phyloP scores from a whole-genome alignment of 2,888 invertebrate genomes.

The Thecocarcelia acutangulata region DNA sequence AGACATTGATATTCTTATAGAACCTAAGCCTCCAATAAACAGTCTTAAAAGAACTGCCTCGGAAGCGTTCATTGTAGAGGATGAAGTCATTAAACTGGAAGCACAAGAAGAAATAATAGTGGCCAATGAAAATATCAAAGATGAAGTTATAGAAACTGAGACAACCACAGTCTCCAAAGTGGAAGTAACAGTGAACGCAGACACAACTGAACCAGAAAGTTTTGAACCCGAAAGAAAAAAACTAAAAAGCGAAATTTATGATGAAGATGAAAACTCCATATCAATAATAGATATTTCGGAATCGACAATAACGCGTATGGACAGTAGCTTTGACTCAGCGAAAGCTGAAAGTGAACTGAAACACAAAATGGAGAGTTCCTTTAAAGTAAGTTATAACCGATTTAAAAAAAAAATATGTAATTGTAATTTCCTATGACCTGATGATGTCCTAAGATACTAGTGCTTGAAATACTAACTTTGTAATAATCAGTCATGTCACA shows the following conservation, averaged over 20 bases:
- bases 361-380: slow-evolving; percentile 82
- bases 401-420: neutral
- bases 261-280: slow-evolving; percentile 87
- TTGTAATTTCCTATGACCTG: too few species aligned
- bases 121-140: slow-evolving; percentile 73
- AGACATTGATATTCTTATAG: slow-evolving; percentile 50
- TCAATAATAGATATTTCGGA: slow-evolving; percentile 85
- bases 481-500: too few species aligned
- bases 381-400: slow-evolving; percentile 81
- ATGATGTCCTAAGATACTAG: too few species aligned
- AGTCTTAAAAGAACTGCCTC: slow-evolving; percentile 76
- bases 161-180: slow-evolving; percentile 46
- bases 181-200: slow-evolving; percentile 27
- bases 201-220: slow-evolving; percentile 66
- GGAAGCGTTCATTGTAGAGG: slow-evolving; percentile 78
- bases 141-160: slow-evolving; percentile 74
- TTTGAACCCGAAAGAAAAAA: slow-evolving; percentile 75
- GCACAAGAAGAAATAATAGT: slow-evolving; percentile 75
- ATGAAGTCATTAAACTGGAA: slow-evolving; percentile 81
- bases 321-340: slow-evolving; percentile 74
- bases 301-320: slow-evolving; percentile 65
- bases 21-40: slow-evolving; percentile 71
- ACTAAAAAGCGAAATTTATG: slow-evolving; percentile 80
- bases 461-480: too few species aligned
- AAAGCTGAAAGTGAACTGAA: slow-evolving; percentile 71